Evolutionary conservation across 2,113 vertebrate species (phyloP).

Genomic region (Variabilichromis moorii): DNA sequence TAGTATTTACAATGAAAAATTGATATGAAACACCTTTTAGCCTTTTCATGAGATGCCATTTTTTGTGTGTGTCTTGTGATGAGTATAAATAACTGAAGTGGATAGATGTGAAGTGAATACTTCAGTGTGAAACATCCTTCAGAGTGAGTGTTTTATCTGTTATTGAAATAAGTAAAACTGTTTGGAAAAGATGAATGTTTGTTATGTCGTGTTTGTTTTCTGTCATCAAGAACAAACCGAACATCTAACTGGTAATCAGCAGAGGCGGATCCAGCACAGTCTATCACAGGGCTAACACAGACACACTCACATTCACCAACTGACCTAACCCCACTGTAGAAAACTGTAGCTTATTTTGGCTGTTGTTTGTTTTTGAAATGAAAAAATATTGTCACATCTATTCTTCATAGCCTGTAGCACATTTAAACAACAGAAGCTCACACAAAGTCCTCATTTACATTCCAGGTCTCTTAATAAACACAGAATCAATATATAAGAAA

Average conservation of each 20-base stretch:
- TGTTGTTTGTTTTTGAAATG: neutral
- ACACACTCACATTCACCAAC: rapidly evolving
- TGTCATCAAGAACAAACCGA: neutral
- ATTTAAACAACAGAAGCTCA: neutral
- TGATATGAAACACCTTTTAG: rapidly evolving
- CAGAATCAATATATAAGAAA: neutral
- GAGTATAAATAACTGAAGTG: neutral
- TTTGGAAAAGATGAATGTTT: neutral
- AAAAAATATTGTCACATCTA: rapidly evolving
- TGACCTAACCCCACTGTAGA: neutral
- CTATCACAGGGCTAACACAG: neutral
- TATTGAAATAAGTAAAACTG: neutral
- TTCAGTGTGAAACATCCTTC: neutral
- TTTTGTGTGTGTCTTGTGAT: neutral
- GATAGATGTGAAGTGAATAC: rapidly evolving
- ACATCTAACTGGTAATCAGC: neutral
- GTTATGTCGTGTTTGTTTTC: rapidly evolving
- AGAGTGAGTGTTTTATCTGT: neutral
- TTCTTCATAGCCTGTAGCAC: neutral
- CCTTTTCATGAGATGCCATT: neutral
- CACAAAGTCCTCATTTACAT: neutral
- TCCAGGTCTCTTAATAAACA: neutral
- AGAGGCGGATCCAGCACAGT: rapidly evolving
- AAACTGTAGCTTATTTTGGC: neutral
- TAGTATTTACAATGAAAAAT: rapidly evolving